Base-by-base conservation (phyloP, 2,888 invertebrate species). In the Gibbula magus region DNA sequence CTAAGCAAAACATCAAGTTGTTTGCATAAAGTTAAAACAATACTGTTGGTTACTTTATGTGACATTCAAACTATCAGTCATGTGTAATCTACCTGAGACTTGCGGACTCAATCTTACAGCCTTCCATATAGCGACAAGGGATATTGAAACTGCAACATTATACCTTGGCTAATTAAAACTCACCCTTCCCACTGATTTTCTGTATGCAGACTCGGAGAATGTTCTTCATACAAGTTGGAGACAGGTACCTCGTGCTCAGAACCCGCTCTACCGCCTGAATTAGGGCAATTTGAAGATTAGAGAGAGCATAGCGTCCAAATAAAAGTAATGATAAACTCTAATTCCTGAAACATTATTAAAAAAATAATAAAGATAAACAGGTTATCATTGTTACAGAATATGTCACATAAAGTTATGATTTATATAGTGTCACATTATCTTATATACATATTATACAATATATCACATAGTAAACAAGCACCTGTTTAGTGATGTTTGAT, bases 401-500 rank as follows among this genome's bases (percentile, higher is more conserved):
- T 20, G 5, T 54, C n/a, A 22, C n/a, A 20, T 22, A 54, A 3
- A 54, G n/a, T 2, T 54, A 54, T 54, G 5, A 54, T 20, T 54
- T 5, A 54, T 10, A 54, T 54, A 54, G 5, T 10, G 10, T 54
- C 22, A 20, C 10, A 35, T 35, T 35, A 35, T 35, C n/a, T 35
- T 35, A 35, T 8, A 35, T 35, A 35, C 35, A 35, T 35, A 8
- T 35, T 35, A 35, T 5, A 35, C 8, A 8, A 35, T 35, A 67
- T 0, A 67, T 67, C n/a, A n/a, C n/a, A n/a, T n/a, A n/a, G n/a
- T n/a, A n/a, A 73, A 45, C 22, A 76, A 82, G 77, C 82, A 91
- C 92, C 89, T 92, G 92, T 77, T 91, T 91, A 39, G 88, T 87
- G 52, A 92, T 91, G 82, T 89, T 90, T 39, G 91, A 86, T 53